phyloP scores from a whole-genome alignment of 2,797 vertebrate genomes.

The Anolis apletophallus region DNA sequence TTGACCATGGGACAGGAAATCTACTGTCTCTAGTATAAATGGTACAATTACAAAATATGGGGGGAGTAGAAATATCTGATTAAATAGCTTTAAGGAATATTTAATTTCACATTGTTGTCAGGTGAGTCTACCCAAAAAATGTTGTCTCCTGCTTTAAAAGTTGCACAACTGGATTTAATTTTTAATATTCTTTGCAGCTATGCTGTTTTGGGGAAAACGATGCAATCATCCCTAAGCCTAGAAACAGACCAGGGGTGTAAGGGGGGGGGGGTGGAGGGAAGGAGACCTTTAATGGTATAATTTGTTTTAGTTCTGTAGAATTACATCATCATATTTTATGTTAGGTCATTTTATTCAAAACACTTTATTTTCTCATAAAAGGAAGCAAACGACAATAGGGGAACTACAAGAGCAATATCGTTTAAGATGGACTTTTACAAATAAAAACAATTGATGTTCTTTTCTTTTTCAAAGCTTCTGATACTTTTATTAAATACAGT shows the following conservation, averaged over 20 bases:
- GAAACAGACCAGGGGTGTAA: background rate
- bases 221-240: background rate
- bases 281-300: background rate
- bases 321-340: constrained; percentile 56
- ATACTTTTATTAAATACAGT: too few relatives aligned
- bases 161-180: background rate
- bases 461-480: too few relatives aligned
- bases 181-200: background rate
- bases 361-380: too few relatives aligned
- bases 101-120: constrained; percentile 1
- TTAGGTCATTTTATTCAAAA: constrained; percentile 43
- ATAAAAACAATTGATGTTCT: background rate
- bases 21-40: background rate
- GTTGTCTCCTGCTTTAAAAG: background rate
- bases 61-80: constrained; percentile 13
- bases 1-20: constrained; percentile 24
- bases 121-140: background rate
- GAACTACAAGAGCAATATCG: constrained; percentile 9
- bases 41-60: background rate
- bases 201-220: background rate
- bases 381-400: background rate
- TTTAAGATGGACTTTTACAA: constrained; percentile 50
- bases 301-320: constrained; percentile 9
- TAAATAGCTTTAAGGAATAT: constrained; percentile 1
- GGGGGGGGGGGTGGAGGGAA: too few relatives aligned